Evolutionary conservation across 2,113 vertebrate genomes (phyloP).

Genomic region (Cyphomyrus discorhynchus): DNA sequence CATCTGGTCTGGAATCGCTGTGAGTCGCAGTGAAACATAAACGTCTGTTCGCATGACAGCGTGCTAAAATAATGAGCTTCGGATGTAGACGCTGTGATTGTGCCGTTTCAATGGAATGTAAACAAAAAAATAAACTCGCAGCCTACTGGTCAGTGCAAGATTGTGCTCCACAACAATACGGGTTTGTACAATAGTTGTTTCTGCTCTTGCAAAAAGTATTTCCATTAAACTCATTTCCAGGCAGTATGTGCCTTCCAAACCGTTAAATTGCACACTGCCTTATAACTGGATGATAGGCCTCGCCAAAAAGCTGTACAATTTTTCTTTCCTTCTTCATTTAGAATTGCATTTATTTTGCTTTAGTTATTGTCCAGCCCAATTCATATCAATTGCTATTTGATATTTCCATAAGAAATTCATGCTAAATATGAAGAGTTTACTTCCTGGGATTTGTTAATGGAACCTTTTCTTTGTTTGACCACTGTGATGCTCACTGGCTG

Average conservation of each 20-base stretch:
- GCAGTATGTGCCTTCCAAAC: not conserved
- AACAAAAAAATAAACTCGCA: not conserved
- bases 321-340: not conserved
- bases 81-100: not conserved
- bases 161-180: not conserved
- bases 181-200: not conserved
- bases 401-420: not conserved
- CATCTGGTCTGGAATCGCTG: not conserved
- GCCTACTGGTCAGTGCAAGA: not conserved
- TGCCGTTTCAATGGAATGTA: not conserved
- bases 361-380: not conserved
- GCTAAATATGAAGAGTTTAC: not conserved
- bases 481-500: not conserved
- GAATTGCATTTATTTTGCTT: not conserved
- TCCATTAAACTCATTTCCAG: not conserved
- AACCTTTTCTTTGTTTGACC: not conserved
- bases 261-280: not conserved
- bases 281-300: not conserved
- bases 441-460: not conserved
- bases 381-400: not conserved
- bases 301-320: not conserved
- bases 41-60: constrained; percentile 1
- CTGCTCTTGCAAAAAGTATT: not conserved
- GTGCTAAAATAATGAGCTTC: not conserved
- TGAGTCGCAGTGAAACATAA: not conserved